These are phyloP conservation scores for Orientallactaga bullata DNA, from an alignment of 2,113 vertebrate species.

Conservation along the genomic window DNA sequence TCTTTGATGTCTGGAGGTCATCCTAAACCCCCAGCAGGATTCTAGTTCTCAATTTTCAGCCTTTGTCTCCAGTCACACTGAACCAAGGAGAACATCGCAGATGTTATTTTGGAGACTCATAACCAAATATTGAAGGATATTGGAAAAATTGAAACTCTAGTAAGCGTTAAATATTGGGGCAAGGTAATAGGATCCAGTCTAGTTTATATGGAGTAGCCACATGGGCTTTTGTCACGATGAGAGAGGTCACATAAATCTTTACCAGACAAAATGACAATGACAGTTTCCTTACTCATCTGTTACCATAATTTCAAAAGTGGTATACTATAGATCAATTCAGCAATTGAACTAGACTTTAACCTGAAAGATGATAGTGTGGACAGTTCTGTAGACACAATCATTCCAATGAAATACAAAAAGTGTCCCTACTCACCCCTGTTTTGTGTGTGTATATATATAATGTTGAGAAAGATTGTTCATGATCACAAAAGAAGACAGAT, in stretches of 20 bases:
- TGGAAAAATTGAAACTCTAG: neutral
- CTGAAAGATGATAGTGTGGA: neutral
- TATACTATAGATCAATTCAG: neutral
- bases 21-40: neutral
- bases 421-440: neutral
- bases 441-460: neutral
- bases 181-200: neutral
- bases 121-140: neutral
- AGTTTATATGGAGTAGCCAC: neutral
- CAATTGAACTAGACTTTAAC: neutral
- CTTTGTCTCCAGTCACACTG: neutral
- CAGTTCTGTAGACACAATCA: neutral
- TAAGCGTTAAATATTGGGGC: neutral
- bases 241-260: neutral
- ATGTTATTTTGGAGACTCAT: neutral
- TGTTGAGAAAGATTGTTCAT: neutral
- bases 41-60: neutral
- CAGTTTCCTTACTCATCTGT: neutral
- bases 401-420: neutral
- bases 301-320: slow-evolving; percentile 1
- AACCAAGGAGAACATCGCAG: neutral
- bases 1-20: neutral
- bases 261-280: neutral
- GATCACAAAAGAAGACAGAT: neutral
- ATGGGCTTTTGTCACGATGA: neutral